These are phyloP conservation scores for Platycheirus albimanus DNA, from an alignment of 2,888 invertebrate genomes.

Conservation along the genomic window DNA sequence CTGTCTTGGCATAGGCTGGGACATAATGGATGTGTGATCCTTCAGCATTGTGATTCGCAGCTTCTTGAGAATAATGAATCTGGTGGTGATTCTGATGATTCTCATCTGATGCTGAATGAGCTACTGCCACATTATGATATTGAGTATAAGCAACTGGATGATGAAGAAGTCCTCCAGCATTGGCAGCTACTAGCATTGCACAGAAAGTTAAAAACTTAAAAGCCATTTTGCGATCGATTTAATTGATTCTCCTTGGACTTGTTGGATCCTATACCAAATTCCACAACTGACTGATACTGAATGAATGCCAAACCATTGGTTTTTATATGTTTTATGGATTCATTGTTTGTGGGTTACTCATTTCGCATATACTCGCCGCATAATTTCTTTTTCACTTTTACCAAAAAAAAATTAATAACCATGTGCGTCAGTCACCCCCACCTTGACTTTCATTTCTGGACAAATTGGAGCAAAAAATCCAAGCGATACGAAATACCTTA, in stretches of 20 bases:
- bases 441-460: constrained; percentile 27
- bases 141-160: constrained; percentile 78
- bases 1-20: constrained; percentile 81
- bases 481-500: background rate
- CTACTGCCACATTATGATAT: constrained; percentile 26
- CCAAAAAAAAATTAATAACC: too few species aligned
- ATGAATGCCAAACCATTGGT: constrained; percentile 20
- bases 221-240: constrained; percentile 78
- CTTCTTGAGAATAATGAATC: constrained; percentile 84
- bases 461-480: constrained; percentile 40
- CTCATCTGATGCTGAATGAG: constrained; percentile 76
- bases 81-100: constrained; percentile 84
- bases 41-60: constrained; percentile 83
- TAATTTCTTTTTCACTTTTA: constrained; percentile 38
- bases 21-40: constrained; percentile 84
- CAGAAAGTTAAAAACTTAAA: constrained; percentile 84
- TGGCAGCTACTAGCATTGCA: constrained; percentile 85
- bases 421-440: background rate
- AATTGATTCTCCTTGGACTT: constrained; percentile 15
- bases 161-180: constrained; percentile 85
- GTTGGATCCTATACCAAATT: constrained; percentile 37
- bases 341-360: constrained; percentile 8
- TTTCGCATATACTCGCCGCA: background rate
- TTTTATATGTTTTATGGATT: constrained; percentile 55
- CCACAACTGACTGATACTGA: constrained; percentile 76